Base-by-base conservation (phyloP, 1,140 invertebrate species). In the Penaeus japonicus region DNA sequence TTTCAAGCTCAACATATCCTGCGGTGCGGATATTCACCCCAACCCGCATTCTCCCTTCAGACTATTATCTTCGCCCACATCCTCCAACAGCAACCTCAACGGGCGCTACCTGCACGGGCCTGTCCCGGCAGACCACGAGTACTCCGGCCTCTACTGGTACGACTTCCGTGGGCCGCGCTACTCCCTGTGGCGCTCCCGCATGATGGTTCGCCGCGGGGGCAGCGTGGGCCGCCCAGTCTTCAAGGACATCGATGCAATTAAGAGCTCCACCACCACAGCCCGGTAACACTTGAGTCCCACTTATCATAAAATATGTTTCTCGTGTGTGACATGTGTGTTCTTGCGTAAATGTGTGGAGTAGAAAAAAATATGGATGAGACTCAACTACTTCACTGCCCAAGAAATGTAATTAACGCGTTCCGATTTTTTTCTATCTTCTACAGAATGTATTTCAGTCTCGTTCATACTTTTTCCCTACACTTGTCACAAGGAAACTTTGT, bases 101-200 rank as follows among this genome's bases (percentile, higher is more conserved):
- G 94, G 94, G 0, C 93, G 93, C 83, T 95, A 95, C 89, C 92
- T 94, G 83, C 93, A 93, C 85, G 93, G 94, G 12, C 91, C 93
- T 4, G 91, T 94, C 24, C 93, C 94, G 3, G 93, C 93, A 0
- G 92, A 93, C 4, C 93, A 93, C 75, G 92, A 93, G 80, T 94
- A 93, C n/a, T 93, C 94, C 89, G 93, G 94, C 0, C 94, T 94
- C 77, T 95, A 95, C 89, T 95, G 94, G 94, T 94, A 94, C 84
- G 94, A 94, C 39, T 95, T 94, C 92, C 93, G 93, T 75, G 94
- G 94, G 5, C 93, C 94, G 0, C 92, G 92, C 39, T 93, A 93
- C 27, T 94, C 94, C 0, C 92, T 95, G 0, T 92, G 92, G 80
- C 93, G 93, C 87, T 93, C 94, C 2, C 92, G 93, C 85, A 95